phyloP scores from a whole-genome alignment of 2,113 vertebrate genomes.

The Callaeas wilsoni region DNA sequence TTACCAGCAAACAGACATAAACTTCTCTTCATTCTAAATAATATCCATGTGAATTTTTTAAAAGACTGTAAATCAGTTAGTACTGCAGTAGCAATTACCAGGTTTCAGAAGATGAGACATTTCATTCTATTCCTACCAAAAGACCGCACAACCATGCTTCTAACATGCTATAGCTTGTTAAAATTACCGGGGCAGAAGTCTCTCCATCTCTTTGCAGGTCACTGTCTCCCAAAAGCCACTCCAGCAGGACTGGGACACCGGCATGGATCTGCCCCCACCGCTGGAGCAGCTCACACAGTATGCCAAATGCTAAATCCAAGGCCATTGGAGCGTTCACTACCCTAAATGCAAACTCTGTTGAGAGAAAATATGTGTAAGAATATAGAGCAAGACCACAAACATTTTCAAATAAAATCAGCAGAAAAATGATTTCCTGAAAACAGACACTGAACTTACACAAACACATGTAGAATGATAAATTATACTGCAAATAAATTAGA shows the following conservation, averaged over 20 bases:
- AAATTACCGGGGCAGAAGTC: conserved; percentile 58
- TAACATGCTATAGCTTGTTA: neutral
- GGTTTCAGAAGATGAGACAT: neutral
- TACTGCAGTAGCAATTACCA: neutral
- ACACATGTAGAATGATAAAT: neutral
- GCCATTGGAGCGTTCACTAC: conserved; percentile 82
- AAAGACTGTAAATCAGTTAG: neutral
- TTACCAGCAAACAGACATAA: neutral
- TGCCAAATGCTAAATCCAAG: conserved; percentile 76
- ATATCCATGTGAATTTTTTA: neutral
- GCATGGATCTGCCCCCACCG: conserved; percentile 72
- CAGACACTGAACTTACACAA: neutral
- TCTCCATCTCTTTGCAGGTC: conserved; percentile 7
- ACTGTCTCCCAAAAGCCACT: conserved; percentile 84
- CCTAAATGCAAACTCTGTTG: conserved; percentile 72
- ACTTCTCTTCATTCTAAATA: neutral
- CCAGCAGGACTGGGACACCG: conserved; percentile 72
- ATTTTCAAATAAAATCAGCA: neutral
- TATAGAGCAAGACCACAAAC: neutral
- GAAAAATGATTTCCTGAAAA: neutral
- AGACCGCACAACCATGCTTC: neutral
- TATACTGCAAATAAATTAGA: neutral
- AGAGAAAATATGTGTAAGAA: neutral
- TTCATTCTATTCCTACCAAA: neutral
- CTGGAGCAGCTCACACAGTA: conserved; percentile 82